Conservation (phyloP, 2,888 invertebrate species). For the Tiliacea aurago region DNA sequence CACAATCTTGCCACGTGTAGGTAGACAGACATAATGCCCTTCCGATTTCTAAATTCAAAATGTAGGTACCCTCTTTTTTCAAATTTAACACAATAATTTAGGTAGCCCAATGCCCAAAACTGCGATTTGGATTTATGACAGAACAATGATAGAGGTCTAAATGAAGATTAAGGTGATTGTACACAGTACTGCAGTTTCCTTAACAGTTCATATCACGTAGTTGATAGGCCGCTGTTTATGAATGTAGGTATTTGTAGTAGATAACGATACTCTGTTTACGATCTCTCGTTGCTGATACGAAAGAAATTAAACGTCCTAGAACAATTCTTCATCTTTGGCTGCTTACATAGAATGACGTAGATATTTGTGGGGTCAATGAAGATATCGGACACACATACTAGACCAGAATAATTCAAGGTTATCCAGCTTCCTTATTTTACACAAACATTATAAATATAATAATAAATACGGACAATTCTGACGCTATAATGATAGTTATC, state of each 20-base stretch:
- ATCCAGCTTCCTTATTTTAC: constrained; percentile 35
- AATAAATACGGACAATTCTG: constrained; percentile 18
- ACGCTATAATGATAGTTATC: constrained; percentile 27
- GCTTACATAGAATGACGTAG: constrained; percentile 59
- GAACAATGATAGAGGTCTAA: not conserved
- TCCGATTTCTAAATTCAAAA: not conserved
- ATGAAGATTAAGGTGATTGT: constrained; percentile 9
- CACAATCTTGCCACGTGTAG: not conserved
- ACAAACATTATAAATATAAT: constrained; percentile 28
- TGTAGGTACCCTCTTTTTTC: constrained; percentile 22
- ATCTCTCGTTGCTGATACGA: constrained; percentile 70
- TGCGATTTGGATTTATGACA: not conserved
- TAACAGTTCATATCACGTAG: constrained; percentile 67
- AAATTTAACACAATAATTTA: not conserved
- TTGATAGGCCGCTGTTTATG: constrained; percentile 76
- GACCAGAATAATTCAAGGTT: constrained; percentile 74
- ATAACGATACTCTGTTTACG: constrained; percentile 80
- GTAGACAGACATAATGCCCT: no score
- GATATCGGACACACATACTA: constrained; percentile 67
- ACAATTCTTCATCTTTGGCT: constrained; percentile 53
- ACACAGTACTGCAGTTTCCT: constrained; percentile 42
- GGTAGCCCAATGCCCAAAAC: not conserved
- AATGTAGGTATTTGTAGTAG: constrained; percentile 71
- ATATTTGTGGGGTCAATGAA: constrained; percentile 71
- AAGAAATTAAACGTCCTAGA: constrained; percentile 57